phyloP scores from a whole-genome alignment of 2,797 vertebrate genomes.

The Apogon hyalosoma region DNA sequence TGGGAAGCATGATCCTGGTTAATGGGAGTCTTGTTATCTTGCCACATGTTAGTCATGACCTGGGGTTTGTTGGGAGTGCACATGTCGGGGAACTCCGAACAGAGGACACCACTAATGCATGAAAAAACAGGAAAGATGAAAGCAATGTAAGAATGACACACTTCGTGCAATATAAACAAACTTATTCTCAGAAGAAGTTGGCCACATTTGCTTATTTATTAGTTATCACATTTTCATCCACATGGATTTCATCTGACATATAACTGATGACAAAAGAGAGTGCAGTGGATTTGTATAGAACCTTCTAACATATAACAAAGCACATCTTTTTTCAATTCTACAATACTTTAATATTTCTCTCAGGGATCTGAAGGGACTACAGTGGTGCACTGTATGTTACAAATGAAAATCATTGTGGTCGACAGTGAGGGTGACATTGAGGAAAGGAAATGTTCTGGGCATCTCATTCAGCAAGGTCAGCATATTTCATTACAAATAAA shows the following conservation, averaged over 20 bases:
- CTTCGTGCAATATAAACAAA: conserved; percentile 46
- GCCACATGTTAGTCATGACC: conserved; percentile 62
- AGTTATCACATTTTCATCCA: background rate
- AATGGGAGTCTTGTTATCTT: conserved; percentile 69
- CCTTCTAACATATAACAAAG: conserved; percentile 1
- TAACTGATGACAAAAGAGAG: background rate
- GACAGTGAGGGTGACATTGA: conserved; percentile 29
- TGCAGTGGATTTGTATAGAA: background rate
- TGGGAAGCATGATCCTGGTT: conserved; percentile 41
- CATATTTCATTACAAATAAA: conserved; percentile 46
- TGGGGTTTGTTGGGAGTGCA: conserved; percentile 35
- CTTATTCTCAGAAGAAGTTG: conserved; percentile 36
- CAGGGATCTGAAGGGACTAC: background rate
- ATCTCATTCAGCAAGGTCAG: conserved; percentile 50
- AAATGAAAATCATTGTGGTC: too few species aligned
- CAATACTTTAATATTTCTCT: conserved; percentile 11
- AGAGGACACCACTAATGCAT: conserved; percentile 30
- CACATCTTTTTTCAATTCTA: background rate
- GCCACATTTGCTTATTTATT: conserved; percentile 4
- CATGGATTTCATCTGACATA: background rate
- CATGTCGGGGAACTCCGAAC: conserved; percentile 45
- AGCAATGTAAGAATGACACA: conserved; percentile 39
- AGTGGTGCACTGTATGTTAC: background rate
- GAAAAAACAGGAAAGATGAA: conserved; percentile 54
- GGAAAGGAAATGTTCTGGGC: conserved; percentile 60